A percentile compares a stretch with the other conserved stretches of the same genome.
Conservation (phyloP, 23 tunicate species). For the Aplidium turbinatum region DNA sequence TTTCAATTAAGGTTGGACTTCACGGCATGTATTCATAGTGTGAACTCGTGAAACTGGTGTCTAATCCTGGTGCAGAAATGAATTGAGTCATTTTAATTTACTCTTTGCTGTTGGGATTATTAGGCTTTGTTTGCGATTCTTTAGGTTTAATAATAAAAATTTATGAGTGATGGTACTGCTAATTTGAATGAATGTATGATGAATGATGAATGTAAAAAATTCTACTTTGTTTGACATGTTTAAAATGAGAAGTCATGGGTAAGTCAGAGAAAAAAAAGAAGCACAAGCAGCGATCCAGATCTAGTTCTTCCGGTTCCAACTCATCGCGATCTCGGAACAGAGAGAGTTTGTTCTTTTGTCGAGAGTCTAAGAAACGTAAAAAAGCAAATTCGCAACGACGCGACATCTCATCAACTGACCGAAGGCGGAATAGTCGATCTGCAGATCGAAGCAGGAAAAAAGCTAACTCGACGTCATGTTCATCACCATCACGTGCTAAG, state of each 20-base stretch:
- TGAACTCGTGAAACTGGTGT: too few relatives aligned
- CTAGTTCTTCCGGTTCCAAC: neutral
- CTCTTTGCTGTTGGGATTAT: neutral
- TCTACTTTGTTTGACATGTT: neutral
- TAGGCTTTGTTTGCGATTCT: neutral
- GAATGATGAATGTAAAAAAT: neutral
- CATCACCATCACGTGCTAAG: too few relatives aligned
- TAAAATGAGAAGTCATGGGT: neutral
- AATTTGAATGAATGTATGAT: neutral
- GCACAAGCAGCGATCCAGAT: neutral
- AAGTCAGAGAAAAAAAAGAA: neutral
- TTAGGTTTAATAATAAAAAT: neutral
- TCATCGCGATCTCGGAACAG: neutral
- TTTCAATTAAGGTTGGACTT: too few relatives aligned
- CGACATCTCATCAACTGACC: neutral
- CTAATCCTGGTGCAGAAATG: too few relatives aligned
- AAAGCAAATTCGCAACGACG: neutral
- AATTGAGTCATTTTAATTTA: too few relatives aligned
- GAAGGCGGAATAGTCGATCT: neutral
- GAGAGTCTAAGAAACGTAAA: conserved; percentile 1
- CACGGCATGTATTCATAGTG: too few relatives aligned
- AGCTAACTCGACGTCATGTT: too few relatives aligned
- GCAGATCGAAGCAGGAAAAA: neutral
- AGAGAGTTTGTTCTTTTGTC: too few relatives aligned
- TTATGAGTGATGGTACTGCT: neutral